Evolutionary conservation across 1,140 invertebrate genomes (phyloP), one percentile per base, ranked within the genome.

Genomic region (Ceratina australensis): DNA sequence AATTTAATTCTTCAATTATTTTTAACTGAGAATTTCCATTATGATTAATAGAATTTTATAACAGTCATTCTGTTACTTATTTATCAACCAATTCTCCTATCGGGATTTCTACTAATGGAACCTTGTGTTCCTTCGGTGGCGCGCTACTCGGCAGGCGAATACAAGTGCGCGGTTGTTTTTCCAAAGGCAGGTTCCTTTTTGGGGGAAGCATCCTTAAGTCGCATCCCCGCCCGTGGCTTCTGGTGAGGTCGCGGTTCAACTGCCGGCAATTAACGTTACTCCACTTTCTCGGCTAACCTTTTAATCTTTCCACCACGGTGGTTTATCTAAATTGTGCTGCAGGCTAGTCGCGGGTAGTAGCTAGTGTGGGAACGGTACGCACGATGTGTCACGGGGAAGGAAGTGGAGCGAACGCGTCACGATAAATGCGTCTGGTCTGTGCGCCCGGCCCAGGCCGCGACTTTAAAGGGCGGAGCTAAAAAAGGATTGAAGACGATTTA

Each of bases 311-410:
- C 26, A 13, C 69, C 47, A 42, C 42, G 12, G 47, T 22, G 67
- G 52, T 80, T 79, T 81, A 78, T 81, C 76, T 78, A 81, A 78
- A 81, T 81, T 73, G 76, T 79, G 56, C 68, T 54, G n/a, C 33
- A 42, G 33, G 5, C 33, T 42, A 42, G 33, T 7, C 33, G 52
- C 3, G 7, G 15, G 52, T n/a, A 33, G 61, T 61, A 18, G 65
- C 20, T 56, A 72, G 69, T 79, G 80, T 79, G 80, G 77, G 80
- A 82, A 82, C 60, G 42, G 57, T 61, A 22, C 57, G 26, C 66
- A 52, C 47, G 22, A 79, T 33, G 72, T 79, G 77, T 79, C 77
- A 61, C 47, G 63, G 54, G 28, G 47, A 42, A 74, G 77, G 72
- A 79, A 73, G 49, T 66, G 26, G 77, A 67, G 52, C 71, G 77